Evolutionary conservation across 1,140 invertebrate species (phyloP), one percentile per base, ranked within the genome.

Genomic region (Eciton burchellii): DNA sequence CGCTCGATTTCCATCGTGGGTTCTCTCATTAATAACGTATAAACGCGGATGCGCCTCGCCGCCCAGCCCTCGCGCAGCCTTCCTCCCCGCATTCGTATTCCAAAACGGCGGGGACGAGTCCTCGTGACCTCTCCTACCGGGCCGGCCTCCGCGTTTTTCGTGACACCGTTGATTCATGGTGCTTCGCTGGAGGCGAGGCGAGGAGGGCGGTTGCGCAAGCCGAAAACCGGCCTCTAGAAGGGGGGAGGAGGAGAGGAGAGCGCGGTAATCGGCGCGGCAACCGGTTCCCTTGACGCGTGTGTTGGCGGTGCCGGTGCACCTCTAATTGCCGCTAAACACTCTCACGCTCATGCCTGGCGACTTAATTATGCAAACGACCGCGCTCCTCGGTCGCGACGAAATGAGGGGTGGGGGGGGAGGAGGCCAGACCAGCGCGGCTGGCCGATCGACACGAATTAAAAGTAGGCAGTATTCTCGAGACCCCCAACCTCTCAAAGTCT

Each of bases 181-280:
- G 54, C 3, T 68, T 56, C 70, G 45, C n/a, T n/a, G n/a, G n/a
- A n/a, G n/a, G n/a, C 8, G 29, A 70, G 24, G 12, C 52, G 63
- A 56, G 35, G n/a, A n/a, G n/a, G n/a, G 24, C 43, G 11, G 62
- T 79, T 70, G 49, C 47, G 74, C 63, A 57, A 68, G 11, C 5
- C 24, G 74, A 79, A n/a, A 70, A 79, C 74, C 74, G 35, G 74
- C 70, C 70, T 79, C 26, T 1, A 54, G 49, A 79, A 70, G 45
- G 12, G 21, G 70, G 56, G 35, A 45, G 21, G 74, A 29, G 12
- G 21, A 79, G 56, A 21, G 43, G 21, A 62, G 19, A 70, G 54
- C 35, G 19, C 54, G 21, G 62, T 21, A 35, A 68, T n/a, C 35
- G 56, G 56, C 63, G 41, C 24, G 12, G 35, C 35, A 79, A 56